Conservation (phyloP, 2,797 vertebrate genomes). For the Vireo griseus region DNA sequence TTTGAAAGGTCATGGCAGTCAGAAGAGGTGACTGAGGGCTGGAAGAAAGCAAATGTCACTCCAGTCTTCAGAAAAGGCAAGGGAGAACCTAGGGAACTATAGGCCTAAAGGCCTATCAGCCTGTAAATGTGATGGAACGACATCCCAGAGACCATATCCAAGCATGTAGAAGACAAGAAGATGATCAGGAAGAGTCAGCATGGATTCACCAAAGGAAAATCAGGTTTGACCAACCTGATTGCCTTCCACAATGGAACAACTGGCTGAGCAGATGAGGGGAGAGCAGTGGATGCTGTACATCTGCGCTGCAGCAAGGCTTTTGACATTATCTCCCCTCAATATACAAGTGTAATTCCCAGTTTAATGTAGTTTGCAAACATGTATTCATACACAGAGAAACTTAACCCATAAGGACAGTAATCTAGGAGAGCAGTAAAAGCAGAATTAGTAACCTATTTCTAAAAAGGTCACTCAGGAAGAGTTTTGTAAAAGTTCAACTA, state of each 20-base stretch:
- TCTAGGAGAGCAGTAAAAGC: background rate
- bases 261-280: background rate
- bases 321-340: background rate
- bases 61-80: background rate
- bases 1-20: background rate
- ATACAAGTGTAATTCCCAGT: background rate
- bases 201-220: background rate
- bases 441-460: background rate
- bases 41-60: background rate
- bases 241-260: background rate
- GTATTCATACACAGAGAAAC: background rate
- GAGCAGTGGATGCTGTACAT: background rate
- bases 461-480: background rate
- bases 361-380: background rate
- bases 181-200: background rate
- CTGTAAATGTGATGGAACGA: rapidly evolving
- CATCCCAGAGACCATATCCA: background rate
- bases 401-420: background rate
- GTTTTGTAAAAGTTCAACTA: background rate
- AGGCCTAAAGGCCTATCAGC: background rate
- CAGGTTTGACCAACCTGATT: background rate
- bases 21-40: background rate
- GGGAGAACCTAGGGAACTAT: background rate
- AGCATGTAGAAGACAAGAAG: background rate
- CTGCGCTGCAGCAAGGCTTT: background rate